These are phyloP conservation scores for Rotaria magnacalcarata DNA, from an alignment of 2,888 invertebrate genomes.

Conservation along the genomic window DNA sequence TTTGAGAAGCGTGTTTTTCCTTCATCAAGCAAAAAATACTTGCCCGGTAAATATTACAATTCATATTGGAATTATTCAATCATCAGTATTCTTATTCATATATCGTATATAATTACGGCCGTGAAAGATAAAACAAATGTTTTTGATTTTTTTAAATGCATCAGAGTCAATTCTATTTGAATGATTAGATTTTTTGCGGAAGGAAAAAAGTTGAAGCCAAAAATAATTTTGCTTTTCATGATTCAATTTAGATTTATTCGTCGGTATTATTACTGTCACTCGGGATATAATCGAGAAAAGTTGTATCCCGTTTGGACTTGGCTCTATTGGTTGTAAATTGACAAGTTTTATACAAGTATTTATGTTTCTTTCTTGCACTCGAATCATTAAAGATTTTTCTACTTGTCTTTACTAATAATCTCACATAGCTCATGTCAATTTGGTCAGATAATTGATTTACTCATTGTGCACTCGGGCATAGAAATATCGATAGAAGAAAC, in stretches of 20 bases:
- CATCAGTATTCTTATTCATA: not conserved
- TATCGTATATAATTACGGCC: not conserved
- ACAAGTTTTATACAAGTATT: slow-evolving; percentile 27
- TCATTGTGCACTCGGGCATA: no score
- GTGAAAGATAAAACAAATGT: not conserved
- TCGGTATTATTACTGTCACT: slow-evolving; percentile 14
- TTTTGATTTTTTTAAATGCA: not conserved
- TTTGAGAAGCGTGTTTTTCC: not conserved
- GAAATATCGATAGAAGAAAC: no score
- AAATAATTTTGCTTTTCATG: not conserved
- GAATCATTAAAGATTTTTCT: no score
- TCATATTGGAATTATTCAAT: not conserved
- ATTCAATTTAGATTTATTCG: slow-evolving; percentile 19
- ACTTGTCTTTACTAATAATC: no score
- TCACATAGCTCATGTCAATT: no score
- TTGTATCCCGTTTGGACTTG: slow-evolving; percentile 27
- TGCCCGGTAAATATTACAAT: not conserved
- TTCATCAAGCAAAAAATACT: not conserved
- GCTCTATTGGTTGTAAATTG: not conserved
- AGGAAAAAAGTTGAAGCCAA: not conserved
- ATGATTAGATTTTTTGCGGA: not conserved
- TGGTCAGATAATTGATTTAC: no score
- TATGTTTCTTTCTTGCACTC: no score
- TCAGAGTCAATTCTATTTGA: not conserved
- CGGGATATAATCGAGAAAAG: slow-evolving; percentile 34